A percentile compares a stretch with the other conserved stretches of the same genome.
These are phyloP conservation scores for Coptodon bakossiorum DNA, from an alignment of 2,113 vertebrate genomes.

Conservation along the genomic window DNA sequence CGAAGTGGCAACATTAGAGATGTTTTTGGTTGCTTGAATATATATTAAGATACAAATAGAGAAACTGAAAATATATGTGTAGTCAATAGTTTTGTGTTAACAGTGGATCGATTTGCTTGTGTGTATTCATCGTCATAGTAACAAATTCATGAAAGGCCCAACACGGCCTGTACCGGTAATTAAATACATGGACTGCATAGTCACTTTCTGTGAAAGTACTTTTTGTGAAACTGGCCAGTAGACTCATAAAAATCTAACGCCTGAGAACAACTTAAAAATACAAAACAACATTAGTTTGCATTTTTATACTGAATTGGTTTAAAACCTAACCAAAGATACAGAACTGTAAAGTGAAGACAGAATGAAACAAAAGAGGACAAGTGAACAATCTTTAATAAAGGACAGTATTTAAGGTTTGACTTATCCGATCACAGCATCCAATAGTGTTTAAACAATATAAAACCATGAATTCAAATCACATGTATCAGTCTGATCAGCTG, in stretches of 20 bases:
- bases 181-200: background rate
- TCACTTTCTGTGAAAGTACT: background rate
- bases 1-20: background rate
- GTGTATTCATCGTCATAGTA: background rate
- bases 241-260: background rate
- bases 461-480: background rate
- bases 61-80: background rate
- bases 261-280: background rate
- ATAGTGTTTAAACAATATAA: background rate
- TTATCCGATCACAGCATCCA: background rate
- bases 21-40: background rate
- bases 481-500: background rate
- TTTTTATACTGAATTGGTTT: background rate
- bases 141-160: rapidly evolving
- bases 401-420: background rate
- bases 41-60: background rate
- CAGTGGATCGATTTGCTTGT: background rate
- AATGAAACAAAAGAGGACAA: background rate
- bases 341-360: background rate
- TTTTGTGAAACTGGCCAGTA: background rate
- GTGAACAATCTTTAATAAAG: background rate
- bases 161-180: background rate
- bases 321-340: background rate
- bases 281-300: background rate
- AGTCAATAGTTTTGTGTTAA: background rate